Conservation (phyloP, 2,888 invertebrate species). For the Caenorhabditis uteleia region DNA sequence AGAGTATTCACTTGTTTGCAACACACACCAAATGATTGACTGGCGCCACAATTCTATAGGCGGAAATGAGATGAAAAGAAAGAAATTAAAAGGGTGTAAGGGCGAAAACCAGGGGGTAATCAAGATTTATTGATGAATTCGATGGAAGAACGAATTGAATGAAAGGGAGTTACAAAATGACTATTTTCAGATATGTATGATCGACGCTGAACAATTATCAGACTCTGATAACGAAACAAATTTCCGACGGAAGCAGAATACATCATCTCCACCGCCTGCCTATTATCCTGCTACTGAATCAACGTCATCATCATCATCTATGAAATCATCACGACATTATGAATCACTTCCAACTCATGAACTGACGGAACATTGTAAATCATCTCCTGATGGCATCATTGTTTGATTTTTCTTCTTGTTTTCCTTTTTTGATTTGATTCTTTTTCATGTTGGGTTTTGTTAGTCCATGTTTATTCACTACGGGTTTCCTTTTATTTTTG, state of each 20-base stretch:
- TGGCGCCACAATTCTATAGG: slow-evolving; percentile 5
- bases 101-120: background rate
- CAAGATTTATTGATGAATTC: background rate
- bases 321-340: too few species aligned
- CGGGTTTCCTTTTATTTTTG: too few species aligned
- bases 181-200: slow-evolving; percentile 21
- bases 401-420: too few species aligned
- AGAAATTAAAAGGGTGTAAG: background rate
- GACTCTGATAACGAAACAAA: background rate
- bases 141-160: background rate
- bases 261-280: background rate
- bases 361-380: too few species aligned
- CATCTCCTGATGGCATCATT: too few species aligned
- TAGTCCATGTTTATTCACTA: too few species aligned
- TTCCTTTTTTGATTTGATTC: too few species aligned
- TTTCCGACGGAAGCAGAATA: background rate
- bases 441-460: too few species aligned
- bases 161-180: background rate
- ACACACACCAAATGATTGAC: background rate
- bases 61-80: background rate
- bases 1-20: background rate
- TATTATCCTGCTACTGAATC: too few species aligned
- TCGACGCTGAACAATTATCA: slow-evolving; percentile 3
- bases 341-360: background rate
- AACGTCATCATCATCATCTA: too few species aligned